Evolutionary conservation across 2,888 invertebrate genomes (phyloP).

Genomic region (Drosophila testacea): DNA sequence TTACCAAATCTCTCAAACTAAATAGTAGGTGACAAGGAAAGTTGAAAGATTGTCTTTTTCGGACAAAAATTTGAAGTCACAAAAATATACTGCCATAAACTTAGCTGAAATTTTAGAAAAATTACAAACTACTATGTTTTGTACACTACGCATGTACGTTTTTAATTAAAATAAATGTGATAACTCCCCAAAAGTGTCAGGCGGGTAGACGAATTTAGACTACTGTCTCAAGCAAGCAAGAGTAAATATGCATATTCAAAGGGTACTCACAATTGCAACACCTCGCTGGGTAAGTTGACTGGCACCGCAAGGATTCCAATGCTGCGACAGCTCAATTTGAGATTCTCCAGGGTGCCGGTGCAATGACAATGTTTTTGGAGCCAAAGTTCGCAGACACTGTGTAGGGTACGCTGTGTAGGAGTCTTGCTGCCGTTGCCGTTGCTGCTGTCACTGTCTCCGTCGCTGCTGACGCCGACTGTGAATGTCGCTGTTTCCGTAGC

Average conservation of each 20-base stretch:
- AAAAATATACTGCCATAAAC: too few species aligned
- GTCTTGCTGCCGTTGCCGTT: slow-evolving; percentile 30
- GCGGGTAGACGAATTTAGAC: too few species aligned
- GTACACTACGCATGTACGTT: too few species aligned
- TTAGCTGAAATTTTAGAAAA: too few species aligned
- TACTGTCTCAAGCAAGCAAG: too few species aligned
- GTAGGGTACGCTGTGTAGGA: slow-evolving; percentile 65
- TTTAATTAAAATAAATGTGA: too few species aligned
- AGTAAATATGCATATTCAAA: background rate
- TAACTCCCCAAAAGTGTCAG: too few species aligned
- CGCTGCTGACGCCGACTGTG: slow-evolving; percentile 11
- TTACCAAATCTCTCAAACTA: too few species aligned
- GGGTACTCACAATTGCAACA: slow-evolving; percentile 83
- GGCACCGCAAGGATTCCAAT: slow-evolving; percentile 83
- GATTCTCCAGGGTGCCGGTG: slow-evolving; percentile 79
- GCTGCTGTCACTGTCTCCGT: slow-evolving; percentile 23
- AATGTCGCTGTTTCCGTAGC: slow-evolving; percentile 30
- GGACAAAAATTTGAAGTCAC: too few species aligned
- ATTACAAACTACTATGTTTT: too few species aligned
- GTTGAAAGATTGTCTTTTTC: too few species aligned
- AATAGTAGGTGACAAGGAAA: too few species aligned
- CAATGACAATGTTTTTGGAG: slow-evolving; percentile 83
- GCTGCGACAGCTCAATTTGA: slow-evolving; percentile 83
- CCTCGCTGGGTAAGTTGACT: slow-evolving; percentile 82
- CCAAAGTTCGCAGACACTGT: slow-evolving; percentile 83